These are phyloP conservation scores for Blera fallax DNA, from an alignment of 2,888 invertebrate genomes.

Conservation along the genomic window DNA sequence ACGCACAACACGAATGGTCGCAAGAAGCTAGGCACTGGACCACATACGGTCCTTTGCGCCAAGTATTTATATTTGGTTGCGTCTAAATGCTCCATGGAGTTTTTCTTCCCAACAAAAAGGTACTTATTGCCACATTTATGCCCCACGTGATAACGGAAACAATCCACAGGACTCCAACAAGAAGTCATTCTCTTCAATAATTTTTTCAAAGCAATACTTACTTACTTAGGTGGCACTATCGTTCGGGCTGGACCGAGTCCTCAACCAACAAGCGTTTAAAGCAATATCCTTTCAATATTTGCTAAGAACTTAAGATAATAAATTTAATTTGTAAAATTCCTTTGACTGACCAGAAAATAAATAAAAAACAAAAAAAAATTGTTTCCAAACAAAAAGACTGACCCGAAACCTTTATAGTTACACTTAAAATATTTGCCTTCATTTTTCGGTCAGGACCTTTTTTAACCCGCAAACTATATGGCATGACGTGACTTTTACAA, in stretches of 20 bases:
- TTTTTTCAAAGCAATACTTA: neutral
- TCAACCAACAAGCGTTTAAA: too few relatives aligned
- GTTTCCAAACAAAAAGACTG: neutral
- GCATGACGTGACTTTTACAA: conserved; percentile 62
- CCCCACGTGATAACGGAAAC: too few relatives aligned
- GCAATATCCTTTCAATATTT: neutral
- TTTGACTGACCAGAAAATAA: conserved; percentile 5
- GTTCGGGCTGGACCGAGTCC: too few relatives aligned
- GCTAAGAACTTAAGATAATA: conserved; percentile 6
- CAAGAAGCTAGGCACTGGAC: too few relatives aligned
- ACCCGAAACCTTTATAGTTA: conserved; percentile 37
- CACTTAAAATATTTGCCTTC: conserved; percentile 16
- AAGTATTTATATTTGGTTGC: too few relatives aligned
- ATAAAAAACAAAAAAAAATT: neutral
- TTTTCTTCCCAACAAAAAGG: too few relatives aligned
- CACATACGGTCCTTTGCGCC: too few relatives aligned
- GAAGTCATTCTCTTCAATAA: neutral
- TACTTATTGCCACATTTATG: too few relatives aligned
- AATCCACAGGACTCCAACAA: neutral
- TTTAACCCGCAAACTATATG: conserved; percentile 26
- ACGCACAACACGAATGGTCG: too few relatives aligned
- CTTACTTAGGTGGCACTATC: too few relatives aligned
- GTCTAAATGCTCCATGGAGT: too few relatives aligned
- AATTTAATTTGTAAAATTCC: conserved; percentile 4
- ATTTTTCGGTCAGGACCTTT: conserved; percentile 5